Base-by-base conservation (phyloP, 2,797 vertebrate genomes). In the Coilia nasus region DNA sequence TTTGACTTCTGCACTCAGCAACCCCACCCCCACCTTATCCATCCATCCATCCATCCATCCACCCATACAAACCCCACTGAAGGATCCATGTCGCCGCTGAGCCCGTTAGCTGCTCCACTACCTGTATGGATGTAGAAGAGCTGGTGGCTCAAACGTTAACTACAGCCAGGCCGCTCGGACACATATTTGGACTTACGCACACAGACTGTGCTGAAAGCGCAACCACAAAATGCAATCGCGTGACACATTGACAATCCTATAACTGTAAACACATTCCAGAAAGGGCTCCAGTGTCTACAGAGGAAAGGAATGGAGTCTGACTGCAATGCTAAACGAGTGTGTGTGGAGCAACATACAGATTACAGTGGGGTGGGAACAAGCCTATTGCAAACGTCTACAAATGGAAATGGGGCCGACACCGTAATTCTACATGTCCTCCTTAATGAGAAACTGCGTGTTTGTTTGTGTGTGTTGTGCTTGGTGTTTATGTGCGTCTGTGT, bases 111-210 rank as follows among this genome's bases (percentile, higher is more conserved):
- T 44, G 1, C 71, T 78, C 71, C 35, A 19, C 31, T 15, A 78
- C 21, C 71, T 78, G 35, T 31, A 78, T 21, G 71, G 71, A 35
- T 31, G 35, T 41, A 54, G 31, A 78, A 78, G 71, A 78, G 19
- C 35, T 31, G 5, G 71, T 44, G 35, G 71, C 35, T 41, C 17
- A 78, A 41, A 78, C 31, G 71, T 35, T 78, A 78, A 78, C 71
- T 78, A 78, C 31, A 44, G 71, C 71, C 71, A 78, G 71, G 71
- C 71, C 21, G 71, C 31, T 21, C 5, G 35, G 71, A 31, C 71
- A 78, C 71, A 78, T 78, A 78, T 78, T 78, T 78, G 71, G 71
- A 44, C 71, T 78, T 31, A 71, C 35, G n/a, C n/a, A n/a, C 67
- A 11, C 15, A 71, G 67, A 35, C 67, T 71, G 25, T 44, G 31